Percentiles rank a stretch among this genome's conserved stretches.
phyloP scores from a whole-genome alignment of 1,140 invertebrate genomes.

The Bombyx mandarina region DNA sequence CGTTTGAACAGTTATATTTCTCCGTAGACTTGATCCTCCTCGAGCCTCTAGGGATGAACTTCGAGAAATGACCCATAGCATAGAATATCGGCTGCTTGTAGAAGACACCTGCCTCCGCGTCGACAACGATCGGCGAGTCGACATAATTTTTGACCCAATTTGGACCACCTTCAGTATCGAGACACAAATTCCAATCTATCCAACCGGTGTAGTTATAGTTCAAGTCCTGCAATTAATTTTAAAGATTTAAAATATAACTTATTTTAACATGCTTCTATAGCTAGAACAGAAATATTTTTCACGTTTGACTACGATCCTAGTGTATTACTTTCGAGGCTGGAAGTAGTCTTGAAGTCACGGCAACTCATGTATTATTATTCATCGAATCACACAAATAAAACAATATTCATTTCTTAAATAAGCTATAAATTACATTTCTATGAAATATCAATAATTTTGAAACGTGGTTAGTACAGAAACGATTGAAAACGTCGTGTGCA shows the following conservation, averaged over 20 bases:
- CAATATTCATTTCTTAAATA: too few species aligned
- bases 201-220: slow-evolving; percentile 80
- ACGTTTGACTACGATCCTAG: too few species aligned
- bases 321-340: too few species aligned
- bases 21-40: slow-evolving; percentile 47
- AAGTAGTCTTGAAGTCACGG: too few species aligned
- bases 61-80: slow-evolving; percentile 87
- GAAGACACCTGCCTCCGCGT: slow-evolving; percentile 75
- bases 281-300: slow-evolving; percentile 62
- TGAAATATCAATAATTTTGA: too few species aligned
- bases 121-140: slow-evolving; percentile 84
- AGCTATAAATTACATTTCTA: too few species aligned
- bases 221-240: slow-evolving; percentile 73
- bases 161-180: slow-evolving; percentile 83
- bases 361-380: too few species aligned
- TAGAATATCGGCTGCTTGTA: slow-evolving; percentile 93
- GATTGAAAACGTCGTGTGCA: too few species aligned
- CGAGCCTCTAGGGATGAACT: slow-evolving; percentile 80
- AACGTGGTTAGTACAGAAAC: too few species aligned
- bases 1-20: not conserved
- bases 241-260: slow-evolving; percentile 29
- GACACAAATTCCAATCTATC: slow-evolving; percentile 91
- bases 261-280: slow-evolving; percentile 83
- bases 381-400: too few species aligned
- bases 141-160: slow-evolving; percentile 83